Evolutionary conservation across 2,888 invertebrate species (phyloP).

Genomic region (Synergus gifuensis): DNA sequence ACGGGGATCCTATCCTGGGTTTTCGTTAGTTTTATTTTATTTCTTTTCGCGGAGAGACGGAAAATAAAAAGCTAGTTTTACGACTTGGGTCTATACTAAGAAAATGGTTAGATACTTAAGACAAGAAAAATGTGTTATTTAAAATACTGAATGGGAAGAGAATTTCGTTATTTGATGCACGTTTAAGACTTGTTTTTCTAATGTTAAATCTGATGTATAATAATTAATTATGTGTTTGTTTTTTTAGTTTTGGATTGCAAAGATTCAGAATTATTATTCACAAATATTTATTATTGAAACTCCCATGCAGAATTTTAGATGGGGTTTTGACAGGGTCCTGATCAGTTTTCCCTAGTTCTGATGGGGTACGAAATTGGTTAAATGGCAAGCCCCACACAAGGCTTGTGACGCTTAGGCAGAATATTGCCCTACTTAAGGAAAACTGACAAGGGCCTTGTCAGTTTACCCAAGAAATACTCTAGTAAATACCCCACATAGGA

Average conservation of each 20-base stretch:
- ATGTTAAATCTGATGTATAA: background rate
- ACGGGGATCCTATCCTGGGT: slow-evolving; percentile 20
- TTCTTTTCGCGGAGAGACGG: slow-evolving; percentile 33
- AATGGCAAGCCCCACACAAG: too few species aligned
- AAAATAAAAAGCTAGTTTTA: slow-evolving; percentile 34
- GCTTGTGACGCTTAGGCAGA: too few species aligned
- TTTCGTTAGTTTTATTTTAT: slow-evolving; percentile 32
- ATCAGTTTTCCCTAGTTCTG: too few species aligned
- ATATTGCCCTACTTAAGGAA: too few species aligned
- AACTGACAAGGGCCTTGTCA: too few species aligned
- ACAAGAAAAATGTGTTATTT: slow-evolving; percentile 24
- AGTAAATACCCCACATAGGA: too few species aligned
- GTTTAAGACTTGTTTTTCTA: slow-evolving; percentile 22
- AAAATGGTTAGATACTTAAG: slow-evolving; percentile 20
- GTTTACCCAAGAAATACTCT: too few species aligned
- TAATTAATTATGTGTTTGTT: background rate
- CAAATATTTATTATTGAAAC: background rate
- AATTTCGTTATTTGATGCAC: background rate
- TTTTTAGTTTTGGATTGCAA: background rate
- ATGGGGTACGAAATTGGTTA: too few species aligned
- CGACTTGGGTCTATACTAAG: slow-evolving; percentile 9
- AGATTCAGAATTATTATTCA: background rate
- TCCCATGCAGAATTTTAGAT: too few species aligned
- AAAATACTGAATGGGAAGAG: slow-evolving; percentile 28
- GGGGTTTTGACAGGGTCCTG: too few species aligned